phyloP scores from a whole-genome alignment of 2,888 invertebrate genomes.

The Sicus ferrugineus region DNA sequence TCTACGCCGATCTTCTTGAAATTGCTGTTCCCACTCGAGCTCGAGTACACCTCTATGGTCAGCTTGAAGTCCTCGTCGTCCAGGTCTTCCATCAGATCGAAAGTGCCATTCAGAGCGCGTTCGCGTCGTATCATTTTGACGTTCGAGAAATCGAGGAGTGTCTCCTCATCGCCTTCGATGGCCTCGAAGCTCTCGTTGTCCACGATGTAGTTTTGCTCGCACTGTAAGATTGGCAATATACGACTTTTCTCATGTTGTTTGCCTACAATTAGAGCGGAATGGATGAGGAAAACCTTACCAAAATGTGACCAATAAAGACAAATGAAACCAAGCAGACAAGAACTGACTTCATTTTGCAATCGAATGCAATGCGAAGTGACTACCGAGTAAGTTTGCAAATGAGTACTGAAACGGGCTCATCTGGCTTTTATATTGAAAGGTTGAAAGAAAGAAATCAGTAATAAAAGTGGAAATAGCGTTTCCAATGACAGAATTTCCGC shows the following conservation, averaged over 20 bases:
- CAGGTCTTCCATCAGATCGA: slow-evolving; percentile 50
- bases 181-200: slow-evolving; percentile 49
- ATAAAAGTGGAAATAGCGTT: no score
- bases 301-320: background rate
- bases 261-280: no score
- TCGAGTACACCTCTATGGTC: slow-evolving; percentile 49
- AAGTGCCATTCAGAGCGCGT: slow-evolving; percentile 51
- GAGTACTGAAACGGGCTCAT: no score
- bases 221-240: slow-evolving; percentile 6
- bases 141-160: slow-evolving; percentile 44
- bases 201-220: slow-evolving; percentile 48
- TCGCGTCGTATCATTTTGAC: slow-evolving; percentile 48
- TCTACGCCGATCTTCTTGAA: slow-evolving; percentile 53
- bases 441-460: no score
- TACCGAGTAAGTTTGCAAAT: no score
- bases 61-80: slow-evolving; percentile 50
- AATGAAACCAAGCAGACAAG: background rate
- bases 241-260: background rate
- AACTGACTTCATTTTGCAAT: background rate
- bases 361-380: no score
- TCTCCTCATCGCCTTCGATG: slow-evolving; percentile 48
- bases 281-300: background rate
- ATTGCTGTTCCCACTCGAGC: slow-evolving; percentile 52
- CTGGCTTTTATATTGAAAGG: no score
- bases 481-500: no score